These are phyloP conservation scores for Acanthurus tractus DNA, from an alignment of 2,797 vertebrate genomes.

Conservation along the genomic window DNA sequence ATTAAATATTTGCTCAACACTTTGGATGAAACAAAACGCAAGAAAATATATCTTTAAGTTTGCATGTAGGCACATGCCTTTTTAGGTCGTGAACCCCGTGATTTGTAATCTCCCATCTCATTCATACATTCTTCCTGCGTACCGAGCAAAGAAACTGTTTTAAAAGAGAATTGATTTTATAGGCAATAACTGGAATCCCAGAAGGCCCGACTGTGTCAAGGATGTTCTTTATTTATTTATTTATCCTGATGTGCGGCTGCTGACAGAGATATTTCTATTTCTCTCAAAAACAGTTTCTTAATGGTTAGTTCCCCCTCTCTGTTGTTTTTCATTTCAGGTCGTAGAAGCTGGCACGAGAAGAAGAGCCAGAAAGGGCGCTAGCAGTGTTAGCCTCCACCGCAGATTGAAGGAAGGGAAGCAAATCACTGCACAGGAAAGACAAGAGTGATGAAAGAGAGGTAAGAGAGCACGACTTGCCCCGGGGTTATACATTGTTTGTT, in stretches of 20 bases:
- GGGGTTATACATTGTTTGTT: conserved; percentile 29
- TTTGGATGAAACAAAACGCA: background rate
- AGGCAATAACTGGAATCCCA: conserved; percentile 20
- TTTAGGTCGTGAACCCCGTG: background rate
- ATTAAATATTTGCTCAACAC: conserved; percentile 4
- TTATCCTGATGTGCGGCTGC: background rate
- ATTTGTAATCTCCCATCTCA: conserved; percentile 26
- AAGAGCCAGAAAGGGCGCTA: conserved; percentile 29
- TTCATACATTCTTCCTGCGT: conserved; percentile 9
- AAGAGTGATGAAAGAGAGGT: conserved; percentile 61
- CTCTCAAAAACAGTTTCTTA: conserved; percentile 28
- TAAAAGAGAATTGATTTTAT: conserved; percentile 35
- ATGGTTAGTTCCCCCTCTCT: conserved; percentile 39
- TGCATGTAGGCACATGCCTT: background rate
- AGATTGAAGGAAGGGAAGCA: conserved; percentile 28
- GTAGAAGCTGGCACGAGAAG: conserved; percentile 37
- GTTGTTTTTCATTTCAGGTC: conserved; percentile 53
- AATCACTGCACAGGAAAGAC: conserved; percentile 35
- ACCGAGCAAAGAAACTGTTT: background rate
- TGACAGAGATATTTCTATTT: conserved; percentile 14
- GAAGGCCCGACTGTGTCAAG: conserved; percentile 8
- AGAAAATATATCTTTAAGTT: conserved; percentile 8
- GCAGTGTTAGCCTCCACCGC: conserved; percentile 35
- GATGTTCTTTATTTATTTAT: conserved; percentile 23
- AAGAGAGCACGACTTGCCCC: conserved; percentile 51